Percentiles rank a stretch among this genome's conserved stretches.
Conservation (phyloP, 2,888 invertebrate genomes). For the Alsophila aescularia region DNA sequence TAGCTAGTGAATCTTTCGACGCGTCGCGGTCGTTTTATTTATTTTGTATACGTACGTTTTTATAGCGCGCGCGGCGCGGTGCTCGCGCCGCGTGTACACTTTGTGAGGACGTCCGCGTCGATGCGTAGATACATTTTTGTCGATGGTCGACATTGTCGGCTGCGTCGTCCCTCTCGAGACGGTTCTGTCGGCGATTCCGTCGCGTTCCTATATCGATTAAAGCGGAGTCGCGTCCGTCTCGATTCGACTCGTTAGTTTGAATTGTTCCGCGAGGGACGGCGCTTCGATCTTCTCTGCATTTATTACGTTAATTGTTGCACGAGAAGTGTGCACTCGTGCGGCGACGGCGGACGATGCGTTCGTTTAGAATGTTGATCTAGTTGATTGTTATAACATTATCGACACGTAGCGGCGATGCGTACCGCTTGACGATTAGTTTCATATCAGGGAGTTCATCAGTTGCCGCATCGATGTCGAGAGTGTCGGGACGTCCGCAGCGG, state of each 20-base stretch:
- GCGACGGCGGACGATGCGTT: slow-evolving; percentile 41
- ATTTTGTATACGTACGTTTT: slow-evolving; percentile 49
- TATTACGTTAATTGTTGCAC: slow-evolving; percentile 56
- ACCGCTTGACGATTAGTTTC: slow-evolving; percentile 61
- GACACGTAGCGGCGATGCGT: slow-evolving; percentile 44
- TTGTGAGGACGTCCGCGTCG: background rate
- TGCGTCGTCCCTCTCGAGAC: no score
- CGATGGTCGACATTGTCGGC: slow-evolving; percentile 33
- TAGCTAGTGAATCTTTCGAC: slow-evolving; percentile 70
- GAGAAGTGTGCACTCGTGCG: slow-evolving; percentile 48
- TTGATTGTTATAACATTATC: slow-evolving; percentile 41
- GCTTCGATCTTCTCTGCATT: slow-evolving; percentile 61
- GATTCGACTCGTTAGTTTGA: slow-evolving; percentile 47
- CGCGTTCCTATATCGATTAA: background rate
- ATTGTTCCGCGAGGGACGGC: slow-evolving; percentile 47
- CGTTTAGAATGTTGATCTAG: slow-evolving; percentile 41
- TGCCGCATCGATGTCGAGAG: slow-evolving; percentile 64
- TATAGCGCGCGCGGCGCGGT: slow-evolving; percentile 29
- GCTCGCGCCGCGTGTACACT: background rate
- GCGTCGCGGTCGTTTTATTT: slow-evolving; percentile 62
- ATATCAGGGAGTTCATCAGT: slow-evolving; percentile 69
- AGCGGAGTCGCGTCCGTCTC: slow-evolving; percentile 16
- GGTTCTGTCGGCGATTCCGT: no score
- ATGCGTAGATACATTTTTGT: slow-evolving; percentile 40
- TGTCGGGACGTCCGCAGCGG: slow-evolving; percentile 57